Base-by-base conservation (phyloP, 2,113 vertebrate genomes). In the Eonycteris spelaea region DNA sequence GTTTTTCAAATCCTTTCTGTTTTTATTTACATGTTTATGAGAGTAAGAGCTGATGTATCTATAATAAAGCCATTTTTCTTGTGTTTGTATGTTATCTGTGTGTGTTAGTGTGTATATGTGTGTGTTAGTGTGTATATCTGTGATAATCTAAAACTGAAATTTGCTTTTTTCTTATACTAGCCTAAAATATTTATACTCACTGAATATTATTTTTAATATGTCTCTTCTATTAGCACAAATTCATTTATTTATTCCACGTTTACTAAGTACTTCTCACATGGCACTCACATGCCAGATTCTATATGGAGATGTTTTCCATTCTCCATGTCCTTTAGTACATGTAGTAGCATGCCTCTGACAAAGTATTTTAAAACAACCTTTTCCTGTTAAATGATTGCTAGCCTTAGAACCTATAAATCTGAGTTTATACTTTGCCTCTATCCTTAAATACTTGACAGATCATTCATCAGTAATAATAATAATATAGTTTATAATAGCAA, bases 401-500 rank as follows among this genome's bases (percentile, higher is more conserved):
- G 10, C 68, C 63, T 63, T 80, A 38, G 35, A 70, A 70, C 14
- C 30, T 86, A 51, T 53, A 84, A 40, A 18, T 43, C 18, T 82
- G n/a, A 68, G 30, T 82, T 86, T 78, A 26, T 73, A 3, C 30
- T 77, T 61, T 57, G 35, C 3, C 24, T 61, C 38, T 89, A 48
- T 51, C 88, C 40, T 93, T 85, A 84, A 71, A 63, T 87, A 80
- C 10, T 45, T 88, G 43, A 57, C 38, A 88, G 16, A 65, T 38
- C 14, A 5, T 92, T 38, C 14, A 75, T 53, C 14, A n/a, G n/a
- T 73, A 86, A 73, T 80, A 65, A 83, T 19, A 53, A 83, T 19
- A 53, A 16, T 5, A 26, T 22, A 55, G n/a, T 65, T 95, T 68
- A 48, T 38, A 55, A 61, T 28, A 65, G 35, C 15, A n/a, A 55